Conservation (phyloP, 2,888 invertebrate species). For the Lypha dubia region DNA sequence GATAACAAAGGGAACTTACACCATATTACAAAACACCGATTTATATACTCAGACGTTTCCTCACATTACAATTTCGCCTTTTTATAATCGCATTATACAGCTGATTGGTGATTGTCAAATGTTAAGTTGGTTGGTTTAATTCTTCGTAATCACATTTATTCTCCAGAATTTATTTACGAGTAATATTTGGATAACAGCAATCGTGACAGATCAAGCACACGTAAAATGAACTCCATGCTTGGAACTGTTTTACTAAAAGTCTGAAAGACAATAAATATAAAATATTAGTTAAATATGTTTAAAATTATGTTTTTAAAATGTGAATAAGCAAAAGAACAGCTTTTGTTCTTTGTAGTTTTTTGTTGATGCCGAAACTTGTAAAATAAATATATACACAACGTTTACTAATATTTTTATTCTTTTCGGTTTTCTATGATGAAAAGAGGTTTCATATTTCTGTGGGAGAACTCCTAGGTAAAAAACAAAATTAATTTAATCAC, state of each 20-base stretch:
- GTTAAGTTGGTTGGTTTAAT: constrained; percentile 35
- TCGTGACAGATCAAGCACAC: constrained; percentile 50
- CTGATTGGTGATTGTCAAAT: constrained; percentile 12
- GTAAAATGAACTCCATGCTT: constrained; percentile 53
- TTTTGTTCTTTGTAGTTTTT: constrained; percentile 21
- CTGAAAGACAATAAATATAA: constrained; percentile 71
- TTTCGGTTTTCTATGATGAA: constrained; percentile 4
- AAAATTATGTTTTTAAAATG: constrained; percentile 49
- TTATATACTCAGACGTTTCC: background rate
- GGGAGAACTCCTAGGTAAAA: constrained; percentile 25
- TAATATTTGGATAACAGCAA: constrained; percentile 52
- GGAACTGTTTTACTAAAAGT: constrained; percentile 57
- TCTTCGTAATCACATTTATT: constrained; percentile 29
- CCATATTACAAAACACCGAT: background rate
- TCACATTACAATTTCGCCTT: constrained; percentile 42
- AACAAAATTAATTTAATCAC: constrained; percentile 34
- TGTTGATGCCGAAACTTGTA: constrained; percentile 30
- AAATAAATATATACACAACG: constrained; percentile 7
- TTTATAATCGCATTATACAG: constrained; percentile 57
- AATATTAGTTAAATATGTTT: constrained; percentile 63
- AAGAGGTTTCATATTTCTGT: background rate
- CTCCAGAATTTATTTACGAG: constrained; percentile 20
- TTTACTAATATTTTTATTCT: background rate
- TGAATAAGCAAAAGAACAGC: constrained; percentile 42
- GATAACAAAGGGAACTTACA: no score